Base-by-base conservation (phyloP, 2,113 vertebrate genomes). In the Sinocyclocheilus rhinocerous region DNA sequence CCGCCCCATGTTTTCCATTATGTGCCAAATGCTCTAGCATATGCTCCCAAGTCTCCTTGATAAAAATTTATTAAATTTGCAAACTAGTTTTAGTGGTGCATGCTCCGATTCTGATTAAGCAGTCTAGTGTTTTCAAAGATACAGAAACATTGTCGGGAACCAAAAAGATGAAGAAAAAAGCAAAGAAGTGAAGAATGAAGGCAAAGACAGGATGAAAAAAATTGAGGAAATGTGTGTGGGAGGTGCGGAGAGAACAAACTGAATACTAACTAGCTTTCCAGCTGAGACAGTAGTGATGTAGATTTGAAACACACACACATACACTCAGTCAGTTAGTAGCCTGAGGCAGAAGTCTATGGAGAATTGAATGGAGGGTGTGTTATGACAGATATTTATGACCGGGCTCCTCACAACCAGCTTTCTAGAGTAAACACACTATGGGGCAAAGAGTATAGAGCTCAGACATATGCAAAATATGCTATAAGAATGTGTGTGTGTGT, bases 41-140 rank as follows among this genome's bases (percentile, higher is more conserved):
- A 94, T 94, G 93, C 91, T 94, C 90, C 91, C 87, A 89, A 89
- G 94, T 90, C 93, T 93, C 90, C 93, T 95, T 94, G 94, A 95
- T 95, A 95, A 94, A 93, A 94, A 94, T 94, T 94, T 93, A 95
- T 95, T 94, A 94, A 92, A 94, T 94, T 93, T 94, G 93, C 92
- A 92, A 94, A 94, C 92, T 92, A 93, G 95, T 95, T 93, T 92
- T 93, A 91, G 92, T 90, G 92, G 92, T 88, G 90, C 91, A 94
- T 91, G 91, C 92, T 93, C 93, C 91, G 92, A 90, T 90, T 89
- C 90, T 91, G 93, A 95, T 93, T 93, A 91, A 92, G 92, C 87
- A 91, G 89, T 91, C 84, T 45, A 59, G 29, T 55, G 83, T 59
- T 85, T 76, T 48, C 42, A 36, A n/a, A 65, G 36, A 89, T 83